Conservation (phyloP, 2,888 invertebrate species). For the Masnerella sp. region DNA sequence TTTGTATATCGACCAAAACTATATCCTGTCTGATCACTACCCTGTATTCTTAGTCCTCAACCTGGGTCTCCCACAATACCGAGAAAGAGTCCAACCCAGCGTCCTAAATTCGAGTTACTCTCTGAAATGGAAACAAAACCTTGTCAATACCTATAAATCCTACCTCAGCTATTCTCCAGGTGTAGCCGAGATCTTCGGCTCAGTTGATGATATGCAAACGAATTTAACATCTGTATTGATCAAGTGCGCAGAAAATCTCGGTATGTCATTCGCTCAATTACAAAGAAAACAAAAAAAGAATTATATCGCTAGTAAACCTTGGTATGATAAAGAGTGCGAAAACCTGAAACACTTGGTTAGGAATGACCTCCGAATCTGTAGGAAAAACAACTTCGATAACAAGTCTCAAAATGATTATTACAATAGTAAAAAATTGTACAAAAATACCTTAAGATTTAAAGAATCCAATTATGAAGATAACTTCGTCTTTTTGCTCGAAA, state of each 20-base stretch:
- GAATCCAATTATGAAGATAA: neutral
- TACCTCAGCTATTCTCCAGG: neutral
- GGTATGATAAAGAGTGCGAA: neutral
- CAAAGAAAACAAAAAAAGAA: neutral
- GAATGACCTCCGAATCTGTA: neutral
- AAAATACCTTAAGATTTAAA: neutral
- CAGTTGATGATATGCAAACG: neutral
- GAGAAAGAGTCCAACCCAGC: neutral
- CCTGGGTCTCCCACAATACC: neutral
- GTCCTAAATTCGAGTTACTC: neutral
- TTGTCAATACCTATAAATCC: neutral
- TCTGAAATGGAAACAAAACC: neutral
- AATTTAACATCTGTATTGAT: neutral
- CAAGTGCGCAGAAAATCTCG: neutral
- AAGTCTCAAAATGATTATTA: neutral
- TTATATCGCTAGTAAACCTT: neutral
- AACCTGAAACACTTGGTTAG: neutral
- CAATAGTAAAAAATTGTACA: neutral
- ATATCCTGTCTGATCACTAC: neutral
- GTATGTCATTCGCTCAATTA: neutral
- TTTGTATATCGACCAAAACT: neutral
- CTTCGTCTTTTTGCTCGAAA: neutral
- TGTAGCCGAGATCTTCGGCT: neutral
- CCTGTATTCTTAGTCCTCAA: neutral
- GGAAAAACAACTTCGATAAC: neutral